Evolutionary conservation across 2,888 invertebrate species (phyloP), one percentile per base, ranked within the genome.

Genomic region (Morinoia aosen): DNA sequence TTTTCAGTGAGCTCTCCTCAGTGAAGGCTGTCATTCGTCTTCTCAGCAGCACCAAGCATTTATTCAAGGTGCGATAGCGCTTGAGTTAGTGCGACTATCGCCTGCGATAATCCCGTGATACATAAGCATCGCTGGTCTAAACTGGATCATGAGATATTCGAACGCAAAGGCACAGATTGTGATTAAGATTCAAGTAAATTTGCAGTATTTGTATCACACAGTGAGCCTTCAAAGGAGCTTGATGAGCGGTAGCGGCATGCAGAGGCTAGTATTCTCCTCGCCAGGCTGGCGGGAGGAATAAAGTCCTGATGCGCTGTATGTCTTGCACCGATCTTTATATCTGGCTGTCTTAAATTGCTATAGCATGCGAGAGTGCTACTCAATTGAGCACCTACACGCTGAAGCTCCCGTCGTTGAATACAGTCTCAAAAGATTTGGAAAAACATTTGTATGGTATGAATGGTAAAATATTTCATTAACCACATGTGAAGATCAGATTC

Each of bases 51-150:
- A 93, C 19, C 93, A 93, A 93, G 93, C 56, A 48, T 57, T 93
- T 93, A 93, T 93, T 93, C 93, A 93, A 57, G 58, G 48, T 19
- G 25, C 93, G 19, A n/a, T 57, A 93, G 93, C 25, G 57, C 93
- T 93, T 93, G 93, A 93, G 93, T 93, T 93, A 93, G 57, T 93
- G 93, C n/a, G 57, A 93, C 56, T 93, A 93, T 93, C 93, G 93
- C n/a, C 25, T 11, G 57, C 33, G 93, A 93, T 93, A 93, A 93
- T 93, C 93, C 93, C 48, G 33, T 93, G 93, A 93, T 93, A 48
- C 93, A 93, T 57, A 56, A n/a, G 93, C 57, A n/a, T 48, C 12
- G 48, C 93, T 93, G 57, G 93, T 93, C 57, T 93, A 93, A 93
- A 93, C 93, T 93, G 93, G 93, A 93, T 57, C 93, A 93, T 57